A percentile compares a stretch with the other conserved stretches of the same genome.
Evolutionary conservation across 2,888 invertebrate genomes (phyloP).

Genomic region (Pterostichus niger): DNA sequence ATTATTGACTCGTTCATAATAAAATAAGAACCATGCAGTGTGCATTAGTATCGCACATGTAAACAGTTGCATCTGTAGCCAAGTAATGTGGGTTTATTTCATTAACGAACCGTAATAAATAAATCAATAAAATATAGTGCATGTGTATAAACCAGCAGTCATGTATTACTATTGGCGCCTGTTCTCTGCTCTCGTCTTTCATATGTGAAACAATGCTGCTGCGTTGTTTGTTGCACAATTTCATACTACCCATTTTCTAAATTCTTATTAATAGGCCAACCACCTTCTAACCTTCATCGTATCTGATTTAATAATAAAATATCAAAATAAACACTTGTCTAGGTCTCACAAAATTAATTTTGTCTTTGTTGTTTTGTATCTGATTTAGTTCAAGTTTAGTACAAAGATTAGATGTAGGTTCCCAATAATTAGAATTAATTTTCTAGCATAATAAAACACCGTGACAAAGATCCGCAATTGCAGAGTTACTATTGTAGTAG

Average conservation of each 20-base stretch:
- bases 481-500: too few species aligned
- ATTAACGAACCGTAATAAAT: slow-evolving; percentile 53
- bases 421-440: too few species aligned
- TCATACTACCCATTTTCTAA: slow-evolving; percentile 1
- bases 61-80: slow-evolving; percentile 16
- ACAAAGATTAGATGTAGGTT: too few species aligned
- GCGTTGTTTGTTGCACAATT: slow-evolving; percentile 40
- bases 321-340: too few species aligned
- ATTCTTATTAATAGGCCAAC: too few species aligned
- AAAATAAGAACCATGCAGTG: neutral
- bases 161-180: slow-evolving; percentile 18
- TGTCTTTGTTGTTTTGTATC: too few species aligned
- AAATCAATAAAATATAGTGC: slow-evolving; percentile 46
- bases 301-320: too few species aligned
- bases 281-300: too few species aligned
- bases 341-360: too few species aligned
- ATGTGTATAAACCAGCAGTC: slow-evolving; percentile 6
- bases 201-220: slow-evolving; percentile 19
- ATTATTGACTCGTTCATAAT: neutral
- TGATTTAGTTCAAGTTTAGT: too few species aligned
- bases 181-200: neutral
- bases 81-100: slow-evolving; percentile 40
- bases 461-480: too few species aligned
- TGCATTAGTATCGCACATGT: neutral
- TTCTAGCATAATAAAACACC: too few species aligned